Percentiles rank a stretch among this genome's conserved stretches.
Conservation (phyloP, 2,888 invertebrate genomes). For the Sarcophaga variegata region DNA sequence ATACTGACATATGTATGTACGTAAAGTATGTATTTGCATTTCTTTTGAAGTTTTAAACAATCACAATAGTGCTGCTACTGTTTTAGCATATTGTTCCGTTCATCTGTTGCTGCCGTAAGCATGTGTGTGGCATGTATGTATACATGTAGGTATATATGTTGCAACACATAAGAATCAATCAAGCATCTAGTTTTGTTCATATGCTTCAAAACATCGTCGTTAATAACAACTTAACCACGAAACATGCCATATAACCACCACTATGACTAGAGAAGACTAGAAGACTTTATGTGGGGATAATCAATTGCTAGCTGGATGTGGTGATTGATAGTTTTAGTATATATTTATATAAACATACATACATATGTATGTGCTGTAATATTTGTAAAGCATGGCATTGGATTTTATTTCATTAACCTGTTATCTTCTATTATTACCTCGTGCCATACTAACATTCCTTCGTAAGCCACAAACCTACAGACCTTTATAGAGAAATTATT, state of each 20-base stretch:
- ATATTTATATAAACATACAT: neutral
- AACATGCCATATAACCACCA: conserved; percentile 29
- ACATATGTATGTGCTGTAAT: neutral
- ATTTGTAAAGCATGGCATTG: neutral
- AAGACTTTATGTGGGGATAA: neutral
- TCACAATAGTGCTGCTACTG: neutral
- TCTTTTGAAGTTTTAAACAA: conserved; percentile 19
- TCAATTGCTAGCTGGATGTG: neutral
- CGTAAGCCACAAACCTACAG: no score
- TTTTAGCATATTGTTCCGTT: no score
- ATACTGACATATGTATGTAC: neutral
- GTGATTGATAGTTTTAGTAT: conserved; percentile 7
- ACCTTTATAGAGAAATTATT: no score
- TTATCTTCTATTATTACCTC: neutral
- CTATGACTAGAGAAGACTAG: conserved; percentile 15
- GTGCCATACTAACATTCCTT: no score
- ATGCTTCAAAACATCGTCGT: conserved; percentile 30
- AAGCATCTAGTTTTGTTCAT: conserved; percentile 55
- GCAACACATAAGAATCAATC: conserved; percentile 42
- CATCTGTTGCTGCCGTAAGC: neutral
- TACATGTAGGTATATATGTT: neutral
- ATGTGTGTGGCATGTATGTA: neutral
- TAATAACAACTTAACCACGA: conserved; percentile 28
- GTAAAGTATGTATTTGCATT: conserved; percentile 7
- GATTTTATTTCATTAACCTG: conserved; percentile 31